Percentiles rank a stretch among this genome's conserved stretches.
Evolutionary conservation across 2,113 vertebrate species (phyloP).

Genomic region (Helogale parvula): DNA sequence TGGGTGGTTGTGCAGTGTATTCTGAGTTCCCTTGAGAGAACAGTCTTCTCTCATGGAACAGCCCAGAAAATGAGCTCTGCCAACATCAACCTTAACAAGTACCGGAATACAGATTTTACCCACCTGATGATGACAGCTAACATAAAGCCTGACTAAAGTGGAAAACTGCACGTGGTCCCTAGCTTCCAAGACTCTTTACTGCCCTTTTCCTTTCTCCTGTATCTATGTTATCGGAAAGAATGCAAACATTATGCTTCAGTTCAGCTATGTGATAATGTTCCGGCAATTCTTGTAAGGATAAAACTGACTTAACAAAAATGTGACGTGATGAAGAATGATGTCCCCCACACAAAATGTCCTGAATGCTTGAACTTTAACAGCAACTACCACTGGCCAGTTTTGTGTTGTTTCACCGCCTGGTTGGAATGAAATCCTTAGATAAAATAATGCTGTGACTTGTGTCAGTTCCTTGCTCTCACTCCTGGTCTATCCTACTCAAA

Average conservation of each 20-base stretch:
- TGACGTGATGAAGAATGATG: not conserved
- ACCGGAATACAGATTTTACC: not conserved
- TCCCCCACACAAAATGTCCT: not conserved
- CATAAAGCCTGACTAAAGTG: not conserved
- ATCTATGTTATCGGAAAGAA: conserved; percentile 7
- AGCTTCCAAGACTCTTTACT: conserved; percentile 19
- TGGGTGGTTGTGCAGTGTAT: not conserved
- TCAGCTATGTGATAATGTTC: not conserved
- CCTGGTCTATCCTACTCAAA: conserved; percentile 56
- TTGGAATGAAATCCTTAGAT: conserved; percentile 25
- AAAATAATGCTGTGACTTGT: not conserved
- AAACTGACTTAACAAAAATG: conserved; percentile 13
- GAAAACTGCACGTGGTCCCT: not conserved
- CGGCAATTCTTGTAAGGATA: not conserved
- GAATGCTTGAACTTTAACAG: conserved; percentile 36
- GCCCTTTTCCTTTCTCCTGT: conserved; percentile 20
- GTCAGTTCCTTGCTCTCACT: conserved; percentile 53
- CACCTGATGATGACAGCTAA: conserved; percentile 8
- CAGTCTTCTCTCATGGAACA: not conserved
- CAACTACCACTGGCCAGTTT: not conserved
- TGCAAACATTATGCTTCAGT: conserved; percentile 37
- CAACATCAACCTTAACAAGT: conserved; percentile 27
- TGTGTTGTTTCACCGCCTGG: not conserved
- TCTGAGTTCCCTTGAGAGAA: conserved; percentile 20
- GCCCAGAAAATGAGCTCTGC: conserved; percentile 42